Evolutionary conservation across 2,113 vertebrate species (phyloP).

Genomic region (Ciconia stormi): DNA sequence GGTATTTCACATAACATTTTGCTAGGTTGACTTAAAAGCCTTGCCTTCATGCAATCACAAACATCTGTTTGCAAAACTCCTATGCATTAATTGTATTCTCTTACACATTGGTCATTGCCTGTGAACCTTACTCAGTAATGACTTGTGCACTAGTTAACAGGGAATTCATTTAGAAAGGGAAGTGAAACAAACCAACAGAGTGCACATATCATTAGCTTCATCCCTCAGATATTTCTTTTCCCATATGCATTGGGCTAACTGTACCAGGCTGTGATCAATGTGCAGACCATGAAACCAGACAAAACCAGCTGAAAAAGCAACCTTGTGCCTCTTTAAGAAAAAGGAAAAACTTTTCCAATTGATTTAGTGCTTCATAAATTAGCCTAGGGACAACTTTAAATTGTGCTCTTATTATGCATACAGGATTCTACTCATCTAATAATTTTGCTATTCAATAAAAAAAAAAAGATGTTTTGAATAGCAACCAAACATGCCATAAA

Average conservation of each 20-base stretch:
- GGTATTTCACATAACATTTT: background rate
- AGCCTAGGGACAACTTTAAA: conserved; percentile 75
- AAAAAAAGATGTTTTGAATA: conserved; percentile 72
- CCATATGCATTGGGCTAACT: conserved; percentile 18
- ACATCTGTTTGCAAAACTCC: conserved; percentile 5
- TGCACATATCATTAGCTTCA: background rate
- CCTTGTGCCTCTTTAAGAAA: conserved; percentile 55
- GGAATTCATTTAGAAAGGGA: background rate
- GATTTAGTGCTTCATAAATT: conserved; percentile 73
- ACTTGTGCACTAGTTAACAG: conserved; percentile 26
- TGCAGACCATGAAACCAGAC: conserved; percentile 46
- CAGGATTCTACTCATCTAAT: conserved; percentile 73
- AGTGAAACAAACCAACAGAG: conserved; percentile 2
- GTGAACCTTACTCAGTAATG: background rate
- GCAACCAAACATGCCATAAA: conserved; percentile 59
- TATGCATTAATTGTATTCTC: background rate
- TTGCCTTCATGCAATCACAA: background rate
- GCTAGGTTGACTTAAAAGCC: background rate
- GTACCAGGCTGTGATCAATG: conserved; percentile 46
- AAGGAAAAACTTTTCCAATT: conserved; percentile 56
- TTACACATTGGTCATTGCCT: background rate
- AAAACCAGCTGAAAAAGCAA: conserved; percentile 64
- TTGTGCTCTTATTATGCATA: conserved; percentile 74
- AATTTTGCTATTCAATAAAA: conserved; percentile 74
- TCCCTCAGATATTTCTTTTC: conserved; percentile 42